Evolutionary conservation across 35 echinoderm and acorn worm species (phyloP), one percentile per base, ranked within the genome.

Genomic region (Strongylocentrotus purpuratus): DNA sequence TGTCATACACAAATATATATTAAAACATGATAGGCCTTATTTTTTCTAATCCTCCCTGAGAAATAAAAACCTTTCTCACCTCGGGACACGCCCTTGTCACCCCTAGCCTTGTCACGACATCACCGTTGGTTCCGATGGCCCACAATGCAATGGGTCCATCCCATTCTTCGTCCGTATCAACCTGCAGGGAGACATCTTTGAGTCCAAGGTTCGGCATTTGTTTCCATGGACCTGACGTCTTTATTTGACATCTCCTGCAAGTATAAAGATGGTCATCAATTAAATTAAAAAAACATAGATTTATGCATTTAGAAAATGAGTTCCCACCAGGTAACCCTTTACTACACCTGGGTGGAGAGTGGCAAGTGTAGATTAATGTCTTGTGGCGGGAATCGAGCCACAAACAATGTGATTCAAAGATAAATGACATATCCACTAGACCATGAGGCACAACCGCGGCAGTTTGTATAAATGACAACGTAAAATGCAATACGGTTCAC

Each of bases 71-170:
- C 70, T 48, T 48, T 25, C 95, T 95, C 95, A 99, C 98, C 97
- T 95, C 87, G 47, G 98, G 98, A 91, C 94, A 94, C 32, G 95
- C 87, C 90, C 90, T 97, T 22, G 98, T 99, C 8, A 99, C 97
- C 2, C 97, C 98, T 45, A 96, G 58, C 48, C 98, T 96, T 6
- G 98, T 99, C 85, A 99, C 95, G 15, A 99, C 98, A 92, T 99
- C 97, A 22, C 98, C 98, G 95, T 99, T 99, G 35, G 98, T 90
- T 52, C 96, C 97, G 31, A 99, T 94, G 94, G 98, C 98, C 98
- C 98, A 99, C 20, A 99, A 94, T 96, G 96, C 98, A 92, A 99
- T 99, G 86, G 98, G 96, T 4, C 94, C 94, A 89, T 96, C 95
- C 94, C 94, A 96, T 2, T 95, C 61, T 11, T 96, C 96, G 88